Percentiles rank a stretch among this genome's conserved stretches.
phyloP scores from a whole-genome alignment of 1,140 invertebrate genomes.

The Nebria ingens region DNA sequence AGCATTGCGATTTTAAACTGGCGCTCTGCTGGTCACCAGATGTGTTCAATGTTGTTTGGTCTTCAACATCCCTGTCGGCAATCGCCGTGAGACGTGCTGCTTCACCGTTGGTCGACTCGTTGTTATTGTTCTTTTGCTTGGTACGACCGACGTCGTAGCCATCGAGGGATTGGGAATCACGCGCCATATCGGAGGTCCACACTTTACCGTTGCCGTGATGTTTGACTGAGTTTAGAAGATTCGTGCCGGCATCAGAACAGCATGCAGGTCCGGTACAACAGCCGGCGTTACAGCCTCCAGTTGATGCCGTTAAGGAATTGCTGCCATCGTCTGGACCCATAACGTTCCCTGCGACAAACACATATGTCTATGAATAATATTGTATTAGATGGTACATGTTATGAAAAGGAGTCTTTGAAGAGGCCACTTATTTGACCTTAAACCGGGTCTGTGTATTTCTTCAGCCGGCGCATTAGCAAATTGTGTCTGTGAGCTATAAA shows the following conservation, averaged over 20 bases:
- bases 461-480: too few species aligned
- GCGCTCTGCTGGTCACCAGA: conserved; percentile 8
- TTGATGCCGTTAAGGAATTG: background rate
- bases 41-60: background rate
- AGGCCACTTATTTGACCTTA: background rate
- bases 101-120: background rate
- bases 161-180: background rate
- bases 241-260: background rate
- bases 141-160: background rate
- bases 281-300: background rate
- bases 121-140: background rate
- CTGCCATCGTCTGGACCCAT: background rate
- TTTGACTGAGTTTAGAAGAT: background rate
- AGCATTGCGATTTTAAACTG: conserved; percentile 18
- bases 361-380: background rate
- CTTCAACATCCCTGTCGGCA: background rate
- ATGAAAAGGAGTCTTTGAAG: background rate
- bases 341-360: background rate
- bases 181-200: background rate
- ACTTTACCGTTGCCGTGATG: background rate
- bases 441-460: background rate
- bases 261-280: background rate
- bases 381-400: background rate
- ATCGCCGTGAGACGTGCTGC: background rate
- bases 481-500: too few species aligned